Evolutionary conservation across 2,888 invertebrate genomes (phyloP), one percentile per base, ranked within the genome.

Genomic region (Platynereis dumerilii): DNA sequence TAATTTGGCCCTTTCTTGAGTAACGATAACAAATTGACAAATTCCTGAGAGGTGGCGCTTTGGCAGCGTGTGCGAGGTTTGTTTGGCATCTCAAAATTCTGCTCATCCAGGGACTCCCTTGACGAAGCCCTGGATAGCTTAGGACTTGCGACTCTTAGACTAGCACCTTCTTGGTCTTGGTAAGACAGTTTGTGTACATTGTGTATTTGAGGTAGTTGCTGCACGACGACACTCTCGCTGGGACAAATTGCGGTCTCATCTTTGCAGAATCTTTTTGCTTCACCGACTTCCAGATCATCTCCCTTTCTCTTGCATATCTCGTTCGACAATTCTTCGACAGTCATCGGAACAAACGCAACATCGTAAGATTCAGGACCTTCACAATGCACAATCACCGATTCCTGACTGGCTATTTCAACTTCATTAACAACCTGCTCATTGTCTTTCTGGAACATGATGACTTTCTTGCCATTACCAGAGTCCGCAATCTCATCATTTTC

Each of bases 1-100:
- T 61, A 59, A 59, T 76, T 75, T 2, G 76, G 75, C 17, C 74
- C 76, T 64, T 75, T 76, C 69, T 76, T 74, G 44, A 78, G 59
- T 28, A 78, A 66, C 7, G 77, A 78, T 27, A 53, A 29, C 15
- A 61, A 27, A 10, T 56, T 61, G n/a, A 61, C 12, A 17, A 44
- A 26, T 24, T 57, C 34, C 17, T 57, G 28, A 28, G 45, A 20
- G 2, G 26, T 20, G 24, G 24, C 45, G 22, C 59, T 59, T 22
- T 42, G 20, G 17, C n/a, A 28, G 3, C 48, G n/a, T 5, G 22
- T 22, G n/a, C 48, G n/a, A 48, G 48, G 48, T n/a, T 48, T 48
- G 12, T 5, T 34, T 12, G 12, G 34, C 12, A 12, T 5, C n/a
- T n/a, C n/a, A n/a, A n/a, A n/a, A n/a, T n/a, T n/a, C n/a, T 20